Evolutionary conservation across 2,797 vertebrate genomes (phyloP), one percentile per base, ranked within the genome.

Genomic region (Artibeus jamaicensis): DNA sequence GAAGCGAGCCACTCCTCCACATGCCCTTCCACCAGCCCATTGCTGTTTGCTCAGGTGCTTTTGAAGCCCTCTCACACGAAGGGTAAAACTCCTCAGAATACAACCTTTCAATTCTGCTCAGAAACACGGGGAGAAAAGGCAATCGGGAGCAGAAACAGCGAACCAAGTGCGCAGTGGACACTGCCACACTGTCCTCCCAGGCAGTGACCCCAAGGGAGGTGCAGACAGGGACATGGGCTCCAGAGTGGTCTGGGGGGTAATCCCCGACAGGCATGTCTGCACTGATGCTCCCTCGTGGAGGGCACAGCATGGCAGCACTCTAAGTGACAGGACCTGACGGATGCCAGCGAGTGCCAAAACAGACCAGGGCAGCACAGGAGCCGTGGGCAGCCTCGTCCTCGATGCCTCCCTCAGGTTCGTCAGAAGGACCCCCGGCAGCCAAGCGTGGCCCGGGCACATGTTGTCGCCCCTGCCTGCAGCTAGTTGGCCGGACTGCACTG

Each of bases 31-130:
- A 19, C 26, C 0, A 15, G 67, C 50, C 79, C 19, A 6, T 11
- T 9, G 1, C 29, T 19, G 10, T 11, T 8, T 24, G 46, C n/a
- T 59, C 11, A 12, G 15, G 5, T 4, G 92, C 32, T 68, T 93
- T 22, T 70, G 82, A 85, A 1, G 94, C n/a, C 15, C n/a, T 37
- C n/a, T 22, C n/a, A 53, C 32, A 3, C 11, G 26, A 62, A 57
- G 93, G 0, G 0, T 26, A 77, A 86, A 42, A 15, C 81, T 94
- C 68, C 59, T 22, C 86, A 90, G 94, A 96, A 70, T 2, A 55
- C 93, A 89, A 87, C 76, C 78, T 76, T 44, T 48, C 37, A 14
- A n/a, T 86, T 42, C n/a, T 95, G 95, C 50, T 96, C 29, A 62
- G 32, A 57, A 87, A 62, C 29, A 34, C 12, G 74, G 97, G 92